phyloP scores from a whole-genome alignment of 2,888 invertebrate species.

The Chamaedrilus cognettii region DNA sequence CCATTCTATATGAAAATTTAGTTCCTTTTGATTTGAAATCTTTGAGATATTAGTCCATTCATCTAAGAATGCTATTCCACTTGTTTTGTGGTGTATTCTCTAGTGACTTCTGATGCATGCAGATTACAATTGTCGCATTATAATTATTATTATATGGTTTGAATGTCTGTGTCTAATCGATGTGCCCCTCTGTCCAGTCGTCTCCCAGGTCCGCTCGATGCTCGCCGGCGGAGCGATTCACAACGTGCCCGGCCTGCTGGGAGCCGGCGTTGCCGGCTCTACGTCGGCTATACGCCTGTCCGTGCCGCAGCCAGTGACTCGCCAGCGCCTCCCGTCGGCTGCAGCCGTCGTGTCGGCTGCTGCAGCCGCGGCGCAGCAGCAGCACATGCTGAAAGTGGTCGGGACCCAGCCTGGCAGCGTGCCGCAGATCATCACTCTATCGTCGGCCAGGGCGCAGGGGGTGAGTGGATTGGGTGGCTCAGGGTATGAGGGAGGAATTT shows the following conservation, averaged over 20 bases:
- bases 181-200: slow-evolving; percentile 1
- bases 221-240: neutral
- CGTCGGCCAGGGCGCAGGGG: slow-evolving; percentile 19
- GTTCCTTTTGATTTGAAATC: too few relatives aligned
- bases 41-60: too few relatives aligned
- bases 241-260: neutral
- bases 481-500: too few relatives aligned
- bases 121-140: too few relatives aligned
- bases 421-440: slow-evolving; percentile 39
- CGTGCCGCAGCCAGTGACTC: slow-evolving; percentile 27
- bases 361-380: too few relatives aligned
- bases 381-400: slow-evolving; percentile 37
- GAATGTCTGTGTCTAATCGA: neutral
- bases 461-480: too few relatives aligned
- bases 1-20: too few relatives aligned
- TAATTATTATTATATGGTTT: too few relatives aligned
- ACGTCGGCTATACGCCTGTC: slow-evolving; percentile 22
- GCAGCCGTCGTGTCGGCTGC: slow-evolving; percentile 42
- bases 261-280: too few relatives aligned
- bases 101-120: too few relatives aligned
- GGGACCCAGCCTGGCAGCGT: slow-evolving; percentile 29
- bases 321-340: slow-evolving; percentile 48
- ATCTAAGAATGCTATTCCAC: too few relatives aligned
- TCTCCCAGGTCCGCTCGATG: slow-evolving; percentile 7
- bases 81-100: too few relatives aligned